Base-by-base conservation (phyloP, 2,888 invertebrate genomes). In the Sepiola atlantica region DNA sequence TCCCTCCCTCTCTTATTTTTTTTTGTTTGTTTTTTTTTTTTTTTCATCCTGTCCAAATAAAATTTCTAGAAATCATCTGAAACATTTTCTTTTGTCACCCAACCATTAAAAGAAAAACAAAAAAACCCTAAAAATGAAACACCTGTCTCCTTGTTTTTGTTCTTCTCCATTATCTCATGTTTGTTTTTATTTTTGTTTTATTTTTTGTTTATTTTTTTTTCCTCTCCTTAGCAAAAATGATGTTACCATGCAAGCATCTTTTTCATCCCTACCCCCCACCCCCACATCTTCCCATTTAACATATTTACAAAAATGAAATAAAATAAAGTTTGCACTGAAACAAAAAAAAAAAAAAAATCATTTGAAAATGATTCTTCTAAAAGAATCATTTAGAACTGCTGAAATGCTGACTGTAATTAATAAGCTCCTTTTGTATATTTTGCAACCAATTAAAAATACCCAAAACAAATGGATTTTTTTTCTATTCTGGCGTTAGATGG, bases 331-430 rank as follows among this genome's bases (percentile, higher is more conserved):
- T 77, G 77, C 77, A 77, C 77, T 77, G n/a, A 77, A 45, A 45
- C 45, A 45, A 45, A 45, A 45, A 2, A 45, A 2, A 2, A 45
- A 2, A 45, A 45, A 77, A 77, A 77, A 77, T 77, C n/a, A 77
- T 32, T 32, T 77, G 77, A 77, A 77, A 77, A 77, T 77, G 77
- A n/a, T 77, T 77, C 77, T 77, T n/a, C 2, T 77, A n/a, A 77
- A 77, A n/a, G n/a, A 77, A n/a, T 77, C 77, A 77, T 77, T 77
- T 77, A 77, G 77, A 77, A 77, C 77, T 77, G 77, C 77, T 77
- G 77, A 77, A 77, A 77, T 32, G 77, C n/a, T 77, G 77, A 77
- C n/a, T 77, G 77, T 77, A 77, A 77, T 77, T 77, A 45, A 45
- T 45, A 77, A 77, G 77, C 32, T 77, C 77, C 77, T 77, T 77